Evolutionary conservation across 2,797 vertebrate genomes (phyloP).

Genomic region (Hipposideros larvatus): DNA sequence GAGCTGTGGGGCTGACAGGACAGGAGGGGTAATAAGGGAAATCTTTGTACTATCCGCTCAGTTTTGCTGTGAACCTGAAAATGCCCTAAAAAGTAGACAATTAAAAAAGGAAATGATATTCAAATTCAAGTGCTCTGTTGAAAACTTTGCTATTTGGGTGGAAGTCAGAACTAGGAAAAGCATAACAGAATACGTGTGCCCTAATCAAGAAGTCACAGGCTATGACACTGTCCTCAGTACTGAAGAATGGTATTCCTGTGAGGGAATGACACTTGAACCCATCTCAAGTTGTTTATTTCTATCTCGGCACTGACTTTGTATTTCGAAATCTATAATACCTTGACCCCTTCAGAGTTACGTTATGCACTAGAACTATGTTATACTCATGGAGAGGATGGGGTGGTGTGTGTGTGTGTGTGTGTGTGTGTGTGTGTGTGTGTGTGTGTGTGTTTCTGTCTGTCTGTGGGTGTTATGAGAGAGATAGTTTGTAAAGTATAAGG

Average conservation of each 20-base stretch:
- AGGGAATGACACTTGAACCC: neutral
- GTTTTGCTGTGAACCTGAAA: neutral
- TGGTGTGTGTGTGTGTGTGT: neutral
- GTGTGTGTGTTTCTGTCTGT: neutral
- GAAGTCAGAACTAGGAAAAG: neutral
- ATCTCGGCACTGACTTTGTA: neutral
- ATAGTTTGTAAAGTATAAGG: neutral
- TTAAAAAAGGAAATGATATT: neutral
- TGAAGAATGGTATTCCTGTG: neutral
- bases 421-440: neutral
- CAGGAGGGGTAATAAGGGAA: too few species aligned
- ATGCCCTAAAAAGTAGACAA: neutral
- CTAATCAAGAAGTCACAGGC: neutral
- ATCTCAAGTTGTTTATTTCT: neutral
- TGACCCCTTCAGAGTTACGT: neutral
- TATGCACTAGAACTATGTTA: neutral
- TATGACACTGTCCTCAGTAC: neutral
- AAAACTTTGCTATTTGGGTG: neutral
- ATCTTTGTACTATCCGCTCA: neutral
- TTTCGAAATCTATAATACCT: neutral
- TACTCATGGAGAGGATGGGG: neutral
- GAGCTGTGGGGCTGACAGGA: rapidly evolving
- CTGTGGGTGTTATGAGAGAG: too few species aligned
- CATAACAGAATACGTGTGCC: rapidly evolving
- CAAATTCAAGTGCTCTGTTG: neutral